These are phyloP conservation scores for Pyrocephalus nanus DNA, from an alignment of 2,797 vertebrate genomes.

Conservation along the genomic window DNA sequence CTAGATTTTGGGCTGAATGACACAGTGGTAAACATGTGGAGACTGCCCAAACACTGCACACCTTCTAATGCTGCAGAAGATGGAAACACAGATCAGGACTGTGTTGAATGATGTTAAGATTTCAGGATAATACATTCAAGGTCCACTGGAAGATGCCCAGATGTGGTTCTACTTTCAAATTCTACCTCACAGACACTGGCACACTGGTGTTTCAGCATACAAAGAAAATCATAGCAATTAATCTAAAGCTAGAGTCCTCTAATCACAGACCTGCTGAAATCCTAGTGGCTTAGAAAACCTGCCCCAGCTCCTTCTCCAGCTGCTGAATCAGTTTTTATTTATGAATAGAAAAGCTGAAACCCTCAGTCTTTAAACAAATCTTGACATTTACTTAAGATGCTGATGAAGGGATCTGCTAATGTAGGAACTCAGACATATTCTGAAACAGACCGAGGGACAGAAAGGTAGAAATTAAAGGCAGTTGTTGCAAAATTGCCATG, in stretches of 20 bases:
- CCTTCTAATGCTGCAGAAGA: background rate
- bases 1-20: background rate
- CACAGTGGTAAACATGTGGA: background rate
- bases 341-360: background rate
- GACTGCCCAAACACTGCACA: background rate
- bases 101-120: background rate
- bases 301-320: background rate
- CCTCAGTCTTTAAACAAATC: background rate
- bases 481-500: background rate
- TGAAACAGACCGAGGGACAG: background rate
- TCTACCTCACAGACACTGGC: background rate
- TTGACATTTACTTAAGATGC: background rate
- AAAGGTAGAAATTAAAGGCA: background rate
- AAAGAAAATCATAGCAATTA: background rate
- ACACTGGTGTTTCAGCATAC: background rate
- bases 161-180: background rate
- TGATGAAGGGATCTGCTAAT: background rate
- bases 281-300: background rate
- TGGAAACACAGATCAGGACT: background rate
- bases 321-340: background rate
- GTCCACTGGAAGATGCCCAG: background rate
- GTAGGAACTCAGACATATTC: background rate
- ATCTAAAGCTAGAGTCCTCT: background rate
- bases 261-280: background rate
- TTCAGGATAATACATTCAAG: background rate